Evolutionary conservation across 2,113 vertebrate species (phyloP).

Genomic region (Lasiurus borealis): DNA sequence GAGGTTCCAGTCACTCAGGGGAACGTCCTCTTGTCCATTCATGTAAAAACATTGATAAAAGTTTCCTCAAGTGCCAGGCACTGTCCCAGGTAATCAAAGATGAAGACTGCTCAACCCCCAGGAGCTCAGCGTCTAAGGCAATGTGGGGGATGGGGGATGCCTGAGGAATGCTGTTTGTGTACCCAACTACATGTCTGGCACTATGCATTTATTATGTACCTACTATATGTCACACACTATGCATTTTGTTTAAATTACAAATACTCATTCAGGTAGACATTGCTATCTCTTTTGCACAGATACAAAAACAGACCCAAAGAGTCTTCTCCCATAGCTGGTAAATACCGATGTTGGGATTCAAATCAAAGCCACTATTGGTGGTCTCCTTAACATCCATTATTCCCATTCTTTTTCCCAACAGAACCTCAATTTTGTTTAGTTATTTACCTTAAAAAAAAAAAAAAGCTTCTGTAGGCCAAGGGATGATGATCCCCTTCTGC

Average conservation of each 20-base stretch:
- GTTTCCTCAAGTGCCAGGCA: background rate
- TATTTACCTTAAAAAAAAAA: background rate
- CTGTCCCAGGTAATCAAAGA: background rate
- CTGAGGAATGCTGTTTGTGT: background rate
- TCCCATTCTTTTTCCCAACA: background rate
- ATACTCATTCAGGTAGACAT: background rate
- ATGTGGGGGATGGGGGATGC: too few species aligned
- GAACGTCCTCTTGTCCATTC: background rate
- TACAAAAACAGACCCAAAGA: background rate
- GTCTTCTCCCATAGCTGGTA: background rate
- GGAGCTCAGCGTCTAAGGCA: background rate
- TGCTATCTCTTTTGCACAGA: background rate
- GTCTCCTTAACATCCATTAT: background rate
- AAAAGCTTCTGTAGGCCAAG: background rate
- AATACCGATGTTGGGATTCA: background rate
- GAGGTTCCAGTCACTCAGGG: background rate
- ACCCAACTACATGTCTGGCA: background rate
- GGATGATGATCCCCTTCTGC: background rate
- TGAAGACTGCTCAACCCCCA: background rate
- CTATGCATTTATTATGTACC: background rate
- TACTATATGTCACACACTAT: background rate
- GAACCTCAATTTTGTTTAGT: background rate
- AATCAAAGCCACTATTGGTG: background rate
- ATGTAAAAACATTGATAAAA: slow-evolving; percentile 21
- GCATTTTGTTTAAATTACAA: background rate